Conservation (phyloP, 2,113 vertebrate genomes). For the Oreochromis niloticus region DNA sequence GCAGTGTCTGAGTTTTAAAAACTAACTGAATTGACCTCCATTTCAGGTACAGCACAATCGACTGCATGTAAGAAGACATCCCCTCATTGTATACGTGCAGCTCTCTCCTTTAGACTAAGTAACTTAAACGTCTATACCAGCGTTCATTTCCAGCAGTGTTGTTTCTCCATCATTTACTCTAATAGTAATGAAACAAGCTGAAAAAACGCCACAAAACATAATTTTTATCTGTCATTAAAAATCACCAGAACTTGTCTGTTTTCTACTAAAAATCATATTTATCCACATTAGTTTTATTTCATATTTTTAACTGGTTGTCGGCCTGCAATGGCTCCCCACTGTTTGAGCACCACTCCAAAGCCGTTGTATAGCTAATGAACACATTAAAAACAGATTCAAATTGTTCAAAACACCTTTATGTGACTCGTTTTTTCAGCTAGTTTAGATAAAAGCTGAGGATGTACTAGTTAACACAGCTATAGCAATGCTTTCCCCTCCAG, state of each 20-base stretch:
- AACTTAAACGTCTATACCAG: not conserved
- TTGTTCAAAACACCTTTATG: not conserved
- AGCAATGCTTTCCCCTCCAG: not conserved
- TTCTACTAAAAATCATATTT: not conserved
- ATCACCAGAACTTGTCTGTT: not conserved
- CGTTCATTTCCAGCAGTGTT: not conserved
- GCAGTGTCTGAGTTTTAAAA: not conserved
- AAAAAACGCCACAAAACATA: rapidly evolving
- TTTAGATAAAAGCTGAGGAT: not conserved
- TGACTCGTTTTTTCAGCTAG: not conserved
- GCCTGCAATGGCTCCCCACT: rapidly evolving
- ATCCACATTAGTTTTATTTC: not conserved
- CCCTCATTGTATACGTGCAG: not conserved
- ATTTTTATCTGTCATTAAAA: not conserved
- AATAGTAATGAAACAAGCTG: not conserved
- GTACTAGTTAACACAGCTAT: not conserved
- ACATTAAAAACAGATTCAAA: not conserved
- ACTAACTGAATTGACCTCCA: not conserved
- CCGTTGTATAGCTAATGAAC: not conserved
- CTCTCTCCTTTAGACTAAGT: not conserved
- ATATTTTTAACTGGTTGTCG: not conserved
- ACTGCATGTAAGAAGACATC: not conserved
- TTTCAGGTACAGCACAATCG: not conserved
- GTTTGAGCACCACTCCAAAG: not conserved
- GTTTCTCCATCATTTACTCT: not conserved